Evolutionary conservation across 2,888 invertebrate species (phyloP), one percentile per base, ranked within the genome.

Genomic region (Eupithecia pulchellata): DNA sequence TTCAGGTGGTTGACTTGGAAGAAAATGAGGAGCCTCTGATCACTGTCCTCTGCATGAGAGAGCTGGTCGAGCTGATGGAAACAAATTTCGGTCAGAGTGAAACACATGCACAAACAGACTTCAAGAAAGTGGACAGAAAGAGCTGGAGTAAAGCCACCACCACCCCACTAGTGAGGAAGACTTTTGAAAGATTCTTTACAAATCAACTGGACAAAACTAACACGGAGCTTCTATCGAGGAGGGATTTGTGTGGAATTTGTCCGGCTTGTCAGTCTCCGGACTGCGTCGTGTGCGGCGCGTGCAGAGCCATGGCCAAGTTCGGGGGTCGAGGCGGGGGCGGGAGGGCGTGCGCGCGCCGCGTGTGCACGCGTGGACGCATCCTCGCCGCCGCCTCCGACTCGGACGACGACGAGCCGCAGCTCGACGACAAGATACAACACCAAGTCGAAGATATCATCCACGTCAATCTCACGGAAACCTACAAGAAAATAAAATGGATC

Each of bases 291-390:
- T 98, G 97, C 84, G 91, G 90, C 61, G 94, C 95, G 42, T 98
- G 98, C 86, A 94, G 95, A 76, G 96, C 97, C 74, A 97, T 97
- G 97, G 93, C 96, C 8, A 97, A 97, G 86, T 97, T 97, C 86
- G 97, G 97, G 5, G 97, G 97, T 0, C 94, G 91, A 73, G 94
- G 95, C 0, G 87, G 94, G 25, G 92, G 95, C 39, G 97, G 97
- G 79, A 96, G 97, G 83, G 96, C 96, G 8, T 97, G 97, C 82
- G 86, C 95, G 1, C 91, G 95, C 47, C 92, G 96, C 74, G 94
- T 96, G 64, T 97, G 97, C 86, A 96, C 97, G 1, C 96, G 97
- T 84, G 96, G 97, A 96, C 97, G 97, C n/a, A 89, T 96, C 87
- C 96, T 96, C 80, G 96, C 96, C 1, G 95, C 96, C 67, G 96